phyloP scores from a whole-genome alignment of 2,113 vertebrate genomes.

The Rhinolophus ferrumequinum region DNA sequence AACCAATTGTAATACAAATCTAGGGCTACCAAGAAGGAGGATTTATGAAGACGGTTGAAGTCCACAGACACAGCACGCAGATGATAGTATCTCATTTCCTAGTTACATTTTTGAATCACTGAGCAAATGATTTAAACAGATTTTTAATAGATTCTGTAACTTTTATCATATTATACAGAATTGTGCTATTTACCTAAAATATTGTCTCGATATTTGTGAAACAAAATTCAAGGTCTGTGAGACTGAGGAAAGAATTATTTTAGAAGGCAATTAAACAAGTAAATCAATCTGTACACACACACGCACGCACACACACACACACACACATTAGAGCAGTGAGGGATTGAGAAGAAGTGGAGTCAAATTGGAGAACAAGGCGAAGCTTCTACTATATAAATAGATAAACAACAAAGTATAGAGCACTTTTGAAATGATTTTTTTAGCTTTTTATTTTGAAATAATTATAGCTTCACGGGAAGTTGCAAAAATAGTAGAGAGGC shows the following conservation, averaged over 20 bases:
- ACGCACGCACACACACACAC: too few relatives aligned
- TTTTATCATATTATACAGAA: not conserved
- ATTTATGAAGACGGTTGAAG: not conserved
- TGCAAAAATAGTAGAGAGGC: not conserved
- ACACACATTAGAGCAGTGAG: not conserved
- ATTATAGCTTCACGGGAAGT: not conserved
- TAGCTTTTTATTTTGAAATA: constrained; percentile 38
- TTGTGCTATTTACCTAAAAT: not conserved
- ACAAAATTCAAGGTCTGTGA: not conserved
- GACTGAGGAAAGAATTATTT: not conserved
- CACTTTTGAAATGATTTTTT: not conserved
- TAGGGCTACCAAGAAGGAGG: not conserved
- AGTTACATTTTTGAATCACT: not conserved
- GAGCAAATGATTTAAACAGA: not conserved
- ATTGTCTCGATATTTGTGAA: not conserved
- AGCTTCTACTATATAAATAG: not conserved
- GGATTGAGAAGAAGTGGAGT: not conserved
- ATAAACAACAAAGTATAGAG: not conserved
- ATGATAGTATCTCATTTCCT: not conserved
- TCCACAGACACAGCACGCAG: not conserved
- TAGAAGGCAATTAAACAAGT: not conserved
- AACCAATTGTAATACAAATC: not conserved
- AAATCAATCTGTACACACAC: not conserved
- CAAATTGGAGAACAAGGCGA: not conserved
- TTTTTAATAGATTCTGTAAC: constrained; percentile 19